Conservation (phyloP, 2,888 invertebrate genomes). For the Leucoptera coffeella region DNA sequence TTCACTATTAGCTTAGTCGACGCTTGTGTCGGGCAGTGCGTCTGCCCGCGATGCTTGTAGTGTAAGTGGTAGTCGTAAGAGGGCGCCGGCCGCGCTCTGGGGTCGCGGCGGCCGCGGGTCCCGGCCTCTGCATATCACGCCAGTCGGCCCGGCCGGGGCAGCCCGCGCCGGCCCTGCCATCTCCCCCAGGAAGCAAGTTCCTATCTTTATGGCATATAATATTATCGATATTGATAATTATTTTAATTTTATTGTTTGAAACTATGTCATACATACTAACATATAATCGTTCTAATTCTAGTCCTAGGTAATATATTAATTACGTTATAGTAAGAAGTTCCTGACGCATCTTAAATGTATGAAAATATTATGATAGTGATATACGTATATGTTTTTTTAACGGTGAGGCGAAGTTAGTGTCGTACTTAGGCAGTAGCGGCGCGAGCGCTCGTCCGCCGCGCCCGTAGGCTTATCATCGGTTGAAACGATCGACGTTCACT, state of each 20-base stretch:
- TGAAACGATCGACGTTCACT: slow-evolving; percentile 51
- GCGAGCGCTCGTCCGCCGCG: slow-evolving; percentile 8
- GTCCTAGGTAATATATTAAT: too few relatives aligned
- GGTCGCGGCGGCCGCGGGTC: not conserved
- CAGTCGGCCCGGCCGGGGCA: slow-evolving; percentile 25
- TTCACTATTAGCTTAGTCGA: slow-evolving; percentile 54
- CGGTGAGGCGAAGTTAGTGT: slow-evolving; percentile 50
- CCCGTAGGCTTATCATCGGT: slow-evolving; percentile 51
- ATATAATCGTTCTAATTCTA: slow-evolving; percentile 56
- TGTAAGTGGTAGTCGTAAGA: slow-evolving; percentile 44
- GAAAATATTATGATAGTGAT: slow-evolving; percentile 52
- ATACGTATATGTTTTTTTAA: slow-evolving; percentile 53
- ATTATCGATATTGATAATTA: slow-evolving; percentile 57
- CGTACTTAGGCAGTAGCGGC: slow-evolving; percentile 52
- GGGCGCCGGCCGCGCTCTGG: slow-evolving; percentile 12
- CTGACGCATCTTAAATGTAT: slow-evolving; percentile 54
- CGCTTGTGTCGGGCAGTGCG: slow-evolving; percentile 48
- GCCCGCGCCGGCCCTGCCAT: slow-evolving; percentile 14
- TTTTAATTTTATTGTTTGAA: slow-evolving; percentile 57
- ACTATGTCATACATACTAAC: slow-evolving; percentile 57
- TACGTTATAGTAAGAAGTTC: slow-evolving; percentile 56
- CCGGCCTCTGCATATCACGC: slow-evolving; percentile 10
- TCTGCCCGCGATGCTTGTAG: slow-evolving; percentile 47
- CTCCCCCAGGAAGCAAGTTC: slow-evolving; percentile 56
- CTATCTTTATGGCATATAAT: slow-evolving; percentile 58